These are phyloP conservation scores for Tolmerus cingulatus DNA, from an alignment of 2,888 invertebrate species.

Conservation along the genomic window DNA sequence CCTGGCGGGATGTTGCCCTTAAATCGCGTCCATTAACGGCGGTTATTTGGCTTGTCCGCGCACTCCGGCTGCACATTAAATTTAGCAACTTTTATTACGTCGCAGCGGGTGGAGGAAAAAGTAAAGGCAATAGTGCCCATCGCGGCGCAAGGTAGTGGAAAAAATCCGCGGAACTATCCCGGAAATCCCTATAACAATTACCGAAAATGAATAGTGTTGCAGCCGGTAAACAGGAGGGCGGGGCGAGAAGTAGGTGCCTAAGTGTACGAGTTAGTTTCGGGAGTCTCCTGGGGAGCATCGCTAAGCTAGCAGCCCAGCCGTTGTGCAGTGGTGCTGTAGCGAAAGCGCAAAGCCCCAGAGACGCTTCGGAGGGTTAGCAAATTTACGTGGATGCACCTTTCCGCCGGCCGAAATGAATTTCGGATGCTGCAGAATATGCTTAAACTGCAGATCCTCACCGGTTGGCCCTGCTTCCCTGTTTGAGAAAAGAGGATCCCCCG, in stretches of 20 bases:
- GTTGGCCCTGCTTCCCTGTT: neutral
- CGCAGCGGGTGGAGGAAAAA: neutral
- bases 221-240: constrained; percentile 4
- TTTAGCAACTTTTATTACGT: neutral
- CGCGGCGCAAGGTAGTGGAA: neutral
- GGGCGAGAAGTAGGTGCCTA: neutral
- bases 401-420: constrained; percentile 21
- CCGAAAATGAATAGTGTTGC: constrained; percentile 38
- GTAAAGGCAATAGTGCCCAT: neutral
- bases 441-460: constrained; percentile 27
- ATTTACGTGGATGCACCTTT: constrained; percentile 36
- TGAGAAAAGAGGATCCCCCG: neutral
- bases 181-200: constrained; percentile 40
- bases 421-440: constrained; percentile 27
- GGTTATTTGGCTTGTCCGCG: constrained; percentile 3
- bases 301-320: neutral
- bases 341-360: constrained; percentile 1
- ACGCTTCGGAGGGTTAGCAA: constrained; percentile 26
- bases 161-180: constrained; percentile 14
- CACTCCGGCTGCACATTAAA: constrained; percentile 7
- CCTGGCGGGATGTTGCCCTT: constrained; percentile 1
- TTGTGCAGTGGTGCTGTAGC: neutral
- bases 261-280: constrained; percentile 14
- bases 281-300: neutral
- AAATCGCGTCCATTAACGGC: constrained; percentile 29